Base-by-base conservation (phyloP, 92 coral and sea anemone species). In the Anthopleura xanthogrammica region DNA sequence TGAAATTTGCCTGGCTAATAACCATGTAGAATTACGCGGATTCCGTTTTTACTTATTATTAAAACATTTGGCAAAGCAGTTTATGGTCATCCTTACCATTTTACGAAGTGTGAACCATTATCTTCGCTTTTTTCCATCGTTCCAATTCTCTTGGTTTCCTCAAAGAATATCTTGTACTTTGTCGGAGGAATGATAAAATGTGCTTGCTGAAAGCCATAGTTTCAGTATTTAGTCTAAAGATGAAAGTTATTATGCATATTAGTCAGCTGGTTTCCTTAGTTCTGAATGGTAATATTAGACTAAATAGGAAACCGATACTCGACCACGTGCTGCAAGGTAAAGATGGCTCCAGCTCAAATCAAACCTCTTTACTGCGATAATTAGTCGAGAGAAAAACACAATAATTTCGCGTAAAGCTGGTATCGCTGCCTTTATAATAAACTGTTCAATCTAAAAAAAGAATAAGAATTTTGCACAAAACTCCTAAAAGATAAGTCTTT, bases 181-280 rank as follows among this genome's bases (percentile, higher is more conserved):
- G 17, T 23, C 2, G 16, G 13, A n/a, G 17, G 16, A 36, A 36
- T 12, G 42, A 68, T 68, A 23, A 62, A 23, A 29, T 68, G 74
- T 29, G 70, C 70, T 29, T 68, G 74, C 46, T 68, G 74, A 68
- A 68, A 36, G 74, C 41, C 74, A 76, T 76, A 43, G 60, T 43
- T 76, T 76, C 79, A 76, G 54, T 52, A 76, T 76, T 76, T 76
- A 76, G 79, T 42, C 79, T 76, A 43, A 52, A 76, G 55, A 9
- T 68, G 74, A 68, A 68, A 68, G 74, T 13, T 36, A 68, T 68
- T 68, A 68, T 68, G 74, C 19, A 68, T 19, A 43, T 75, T 20
- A 42, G 79, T 43, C 79, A 76, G 79, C 79, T 76, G 79, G 79
- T 76, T 76, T 19, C 79, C 60, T 43, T 40, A 76, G 79, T 23